Evolutionary conservation across 2,113 vertebrate genomes (phyloP), one percentile per base, ranked within the genome.

Genomic region (Spermophilus dauricus): DNA sequence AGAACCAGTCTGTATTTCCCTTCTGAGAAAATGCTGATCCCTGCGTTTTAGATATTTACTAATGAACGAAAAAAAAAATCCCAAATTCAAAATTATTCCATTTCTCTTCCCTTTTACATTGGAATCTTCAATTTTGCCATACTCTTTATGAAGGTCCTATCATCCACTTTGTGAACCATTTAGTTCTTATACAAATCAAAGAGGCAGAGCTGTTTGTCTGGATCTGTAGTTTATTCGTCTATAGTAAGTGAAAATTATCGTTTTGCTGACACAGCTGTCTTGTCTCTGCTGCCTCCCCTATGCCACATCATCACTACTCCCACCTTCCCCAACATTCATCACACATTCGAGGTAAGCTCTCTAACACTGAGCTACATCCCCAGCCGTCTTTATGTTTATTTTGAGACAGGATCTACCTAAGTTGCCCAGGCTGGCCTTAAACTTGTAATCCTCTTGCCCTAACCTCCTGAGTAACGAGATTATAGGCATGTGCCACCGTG

Each of bases 141-240:
- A 37, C 26, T 82, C 30, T 45, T 61, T 24, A 39, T 7, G 12
- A 69, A 1, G 5, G 30, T 4, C 39, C 48, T 18, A 20, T 17
- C 16, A 18, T n/a, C 5, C 42, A 34, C 39, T 3, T 48, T 48
- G 42, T 67, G 32, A 89, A 51, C 1, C 7, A 78, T 67, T 69
- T 48, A 16, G 39, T 81, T 92, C 86, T 70, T 65, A 32, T 58
- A 69, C 63, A 84, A 80, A 80, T 61, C 37, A 94, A 91, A 93
- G 8, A 5, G 80, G 1, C 10, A 7, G 4, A 80, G 37, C 18
- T 92, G 13, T 45, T 67, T 89, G n/a, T 13, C 34, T 45, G 76
- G 22, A 53, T 67, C 53, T 51, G 45, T 76, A 70, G 26, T 65
- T 37, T 58, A 1, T 45, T 82, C 45, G 5, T 48, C 18, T 30